phyloP scores from a whole-genome alignment of 2,888 invertebrate species.

The Nemotelus nigrinus region DNA sequence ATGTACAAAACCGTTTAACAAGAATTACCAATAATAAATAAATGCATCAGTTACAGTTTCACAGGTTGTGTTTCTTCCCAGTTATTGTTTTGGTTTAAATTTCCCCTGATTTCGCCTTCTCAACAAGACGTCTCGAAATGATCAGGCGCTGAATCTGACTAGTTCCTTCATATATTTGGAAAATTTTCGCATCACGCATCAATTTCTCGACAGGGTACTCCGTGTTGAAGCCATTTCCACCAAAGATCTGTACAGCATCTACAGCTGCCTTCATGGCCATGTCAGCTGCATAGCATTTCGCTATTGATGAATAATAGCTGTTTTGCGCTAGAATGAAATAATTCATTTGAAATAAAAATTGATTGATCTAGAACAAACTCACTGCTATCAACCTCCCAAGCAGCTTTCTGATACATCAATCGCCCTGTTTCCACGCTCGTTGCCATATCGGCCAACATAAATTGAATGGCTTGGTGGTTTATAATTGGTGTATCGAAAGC shows the following conservation, averaged over 20 bases:
- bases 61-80: not conserved
- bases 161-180: conserved; percentile 95
- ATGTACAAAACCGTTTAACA: no score
- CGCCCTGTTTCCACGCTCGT: conserved; percentile 83
- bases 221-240: conserved; percentile 91
- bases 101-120: conserved; percentile 63
- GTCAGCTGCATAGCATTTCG: conserved; percentile 87
- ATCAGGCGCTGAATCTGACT: conserved; percentile 92
- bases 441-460: conserved; percentile 92
- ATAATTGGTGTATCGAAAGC: conserved; percentile 84
- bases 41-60: not conserved
- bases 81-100: no score
- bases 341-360: not conserved
- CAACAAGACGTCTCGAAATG: conserved; percentile 76
- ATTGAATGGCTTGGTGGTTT: conserved; percentile 84
- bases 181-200: conserved; percentile 96
- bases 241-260: conserved; percentile 91
- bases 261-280: conserved; percentile 88
- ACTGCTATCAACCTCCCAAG: conserved; percentile 86
- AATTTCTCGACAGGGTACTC: conserved; percentile 96
- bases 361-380: not conserved
- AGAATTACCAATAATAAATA: no score
- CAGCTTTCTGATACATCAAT: conserved; percentile 81
- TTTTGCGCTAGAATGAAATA: conserved; percentile 59
- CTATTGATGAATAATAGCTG: conserved; percentile 85